These are phyloP conservation scores for Proterorhinus semilunaris DNA, from an alignment of 2,113 vertebrate species.

Conservation along the genomic window DNA sequence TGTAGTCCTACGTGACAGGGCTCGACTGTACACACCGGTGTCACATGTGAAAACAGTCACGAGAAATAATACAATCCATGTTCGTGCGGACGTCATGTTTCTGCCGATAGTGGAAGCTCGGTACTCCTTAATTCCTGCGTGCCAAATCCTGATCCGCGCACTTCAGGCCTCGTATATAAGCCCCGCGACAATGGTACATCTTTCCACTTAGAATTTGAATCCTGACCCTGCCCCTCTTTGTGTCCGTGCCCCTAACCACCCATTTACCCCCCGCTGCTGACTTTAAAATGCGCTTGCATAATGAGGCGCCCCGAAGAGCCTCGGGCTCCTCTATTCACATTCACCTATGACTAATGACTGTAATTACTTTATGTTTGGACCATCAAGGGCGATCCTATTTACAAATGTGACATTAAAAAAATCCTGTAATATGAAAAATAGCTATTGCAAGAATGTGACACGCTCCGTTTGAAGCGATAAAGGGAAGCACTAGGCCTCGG, in stretches of 20 bases:
- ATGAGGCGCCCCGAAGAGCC: conserved; percentile 72
- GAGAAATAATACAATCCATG: conserved; percentile 45
- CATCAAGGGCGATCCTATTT: conserved; percentile 53
- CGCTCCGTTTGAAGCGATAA: background rate
- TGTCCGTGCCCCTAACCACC: conserved; percentile 62
- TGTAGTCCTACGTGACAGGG: conserved; percentile 4
- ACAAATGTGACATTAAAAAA: conserved; percentile 27
- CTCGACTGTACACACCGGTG: conserved; percentile 44
- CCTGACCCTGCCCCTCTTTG: conserved; percentile 66
- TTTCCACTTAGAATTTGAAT: conserved; percentile 68
- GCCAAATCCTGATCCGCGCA: conserved; percentile 13
- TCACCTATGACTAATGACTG: conserved; percentile 75
- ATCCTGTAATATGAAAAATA: background rate
- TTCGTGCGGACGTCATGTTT: conserved; percentile 37
- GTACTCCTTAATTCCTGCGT: background rate
- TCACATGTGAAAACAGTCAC: conserved; percentile 21
- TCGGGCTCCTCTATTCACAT: conserved; percentile 66
- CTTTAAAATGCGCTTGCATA: conserved; percentile 74
- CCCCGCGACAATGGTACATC: conserved; percentile 60
- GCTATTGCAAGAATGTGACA: conserved; percentile 16
- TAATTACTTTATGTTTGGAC: conserved; percentile 68
- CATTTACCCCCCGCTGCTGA: conserved; percentile 65
- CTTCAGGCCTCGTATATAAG: conserved; percentile 39
- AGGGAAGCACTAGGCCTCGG: background rate
- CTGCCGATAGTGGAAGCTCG: conserved; percentile 2